Base-by-base conservation (phyloP, 2,797 vertebrate species). In the Darevskia nairensis region DNA sequence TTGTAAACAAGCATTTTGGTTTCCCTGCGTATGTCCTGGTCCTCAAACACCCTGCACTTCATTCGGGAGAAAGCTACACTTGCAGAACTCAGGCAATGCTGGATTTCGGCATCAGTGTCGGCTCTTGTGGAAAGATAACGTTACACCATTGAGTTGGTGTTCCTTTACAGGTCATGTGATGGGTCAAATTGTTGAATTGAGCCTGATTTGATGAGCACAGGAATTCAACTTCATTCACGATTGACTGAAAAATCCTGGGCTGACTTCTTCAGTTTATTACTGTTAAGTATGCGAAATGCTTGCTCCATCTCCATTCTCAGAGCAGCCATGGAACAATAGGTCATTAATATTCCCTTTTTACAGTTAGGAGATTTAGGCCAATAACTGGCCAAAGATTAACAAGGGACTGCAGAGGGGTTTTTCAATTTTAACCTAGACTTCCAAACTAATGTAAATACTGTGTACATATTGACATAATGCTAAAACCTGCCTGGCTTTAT, bases 401-500 rank as follows among this genome's bases (percentile, higher is more conserved):
- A 7, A 15, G 41, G 3, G 6, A 39, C 4, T 55, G n/a, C 2
- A 32, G 25, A 71, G 7, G 17, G 1, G 1, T 23, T 25, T 71
- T 19, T 69, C 25, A 1, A 5, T 15, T 71, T 41, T 72, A 72
- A 59, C 46, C 50, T 2, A 39, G 44, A 23, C 72, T 83, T 79
- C 7, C 27, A 3, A 71, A 17, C 15, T 4, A 23, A 41, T 71
- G 44, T 41, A 3, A 6, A 13, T 15, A 44, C 29, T 29, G 23
- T 8, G 15, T 71, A 0, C 46, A 3, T 44, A 41, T 80, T 39
- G 94, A 39, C 3, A 0, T 17, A 83, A 21, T 21, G 6, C 46
- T 86, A 59, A 91, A 86, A 5, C 8, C 46, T 39, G 82, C 27
- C 89, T 92, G 74, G 82, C 1, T 78, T 86, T 23, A n/a, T 93